Percentiles rank a stretch among this genome's conserved stretches.
phyloP scores from a whole-genome alignment of 2,888 invertebrate genomes.

The Agrochola macilenta region DNA sequence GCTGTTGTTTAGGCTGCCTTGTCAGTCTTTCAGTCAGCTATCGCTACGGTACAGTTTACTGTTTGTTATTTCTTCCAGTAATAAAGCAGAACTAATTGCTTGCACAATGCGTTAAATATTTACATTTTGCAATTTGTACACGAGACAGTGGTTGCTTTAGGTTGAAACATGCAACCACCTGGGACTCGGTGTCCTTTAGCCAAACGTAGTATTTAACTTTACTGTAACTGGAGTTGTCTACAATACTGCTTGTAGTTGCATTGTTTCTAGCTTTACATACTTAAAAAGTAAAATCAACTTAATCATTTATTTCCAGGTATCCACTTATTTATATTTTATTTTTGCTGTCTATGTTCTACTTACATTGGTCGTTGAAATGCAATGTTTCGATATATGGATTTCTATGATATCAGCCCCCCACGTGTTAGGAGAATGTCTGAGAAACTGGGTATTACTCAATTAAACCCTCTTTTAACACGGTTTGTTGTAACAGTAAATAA shows the following conservation, averaged over 20 bases:
- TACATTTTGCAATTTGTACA: conserved; percentile 51
- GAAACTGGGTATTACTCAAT: neutral
- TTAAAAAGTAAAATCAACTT: neutral
- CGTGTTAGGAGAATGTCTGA: neutral
- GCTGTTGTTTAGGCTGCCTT: neutral
- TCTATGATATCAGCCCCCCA: too few relatives aligned
- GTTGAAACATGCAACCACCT: conserved; percentile 43
- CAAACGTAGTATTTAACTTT: conserved; percentile 4
- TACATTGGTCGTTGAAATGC: too few relatives aligned
- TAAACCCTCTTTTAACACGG: neutral
- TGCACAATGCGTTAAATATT: conserved; percentile 48
- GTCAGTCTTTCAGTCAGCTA: neutral
- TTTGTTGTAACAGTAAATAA: neutral
- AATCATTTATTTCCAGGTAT: neutral
- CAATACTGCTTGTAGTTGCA: neutral
- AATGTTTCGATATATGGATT: neutral
- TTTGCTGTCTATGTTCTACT: too few relatives aligned
- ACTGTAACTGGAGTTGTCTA: neutral
- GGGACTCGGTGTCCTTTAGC: conserved; percentile 31
- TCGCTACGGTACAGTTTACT: neutral
- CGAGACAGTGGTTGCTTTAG: conserved; percentile 30
- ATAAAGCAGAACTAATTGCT: conserved; percentile 42
- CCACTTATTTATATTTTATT: neutral
- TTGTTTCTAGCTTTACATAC: neutral
- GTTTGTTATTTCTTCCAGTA: conserved; percentile 23